phyloP scores from a whole-genome alignment of 2,888 invertebrate species.

The Alloplasta piceator region DNA sequence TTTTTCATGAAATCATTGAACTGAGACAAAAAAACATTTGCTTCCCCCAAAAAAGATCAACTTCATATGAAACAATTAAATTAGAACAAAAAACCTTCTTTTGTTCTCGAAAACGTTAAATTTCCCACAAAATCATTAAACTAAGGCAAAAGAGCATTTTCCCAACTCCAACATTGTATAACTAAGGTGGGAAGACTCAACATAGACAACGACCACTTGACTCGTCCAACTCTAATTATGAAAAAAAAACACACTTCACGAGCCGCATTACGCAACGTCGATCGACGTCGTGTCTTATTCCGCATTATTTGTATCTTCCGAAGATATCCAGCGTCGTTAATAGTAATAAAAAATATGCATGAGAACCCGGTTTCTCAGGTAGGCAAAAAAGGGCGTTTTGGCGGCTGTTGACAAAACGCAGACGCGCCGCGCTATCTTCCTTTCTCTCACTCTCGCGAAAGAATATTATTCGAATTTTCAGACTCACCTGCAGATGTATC shows the following conservation, averaged over 20 bases:
- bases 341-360: background rate
- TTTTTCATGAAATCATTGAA: background rate
- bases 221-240: conserved; percentile 37
- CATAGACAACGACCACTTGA: background rate
- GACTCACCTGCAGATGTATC: conserved; percentile 94
- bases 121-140: background rate
- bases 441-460: background rate
- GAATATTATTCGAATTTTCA: background rate
- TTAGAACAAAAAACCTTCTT: background rate
- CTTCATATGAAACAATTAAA: background rate
- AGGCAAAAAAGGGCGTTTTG: conserved; percentile 37
- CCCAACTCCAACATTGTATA: no score
- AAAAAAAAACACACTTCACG: conserved; percentile 27
- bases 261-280: conserved; percentile 50
- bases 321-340: background rate
- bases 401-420: conserved; percentile 36
- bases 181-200: background rate
- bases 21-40: background rate
- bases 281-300: conserved; percentile 20
- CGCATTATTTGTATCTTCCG: conserved; percentile 18
- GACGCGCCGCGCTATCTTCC: conserved; percentile 12
- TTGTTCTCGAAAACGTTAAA: background rate
- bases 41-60: background rate
- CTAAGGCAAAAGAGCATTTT: no score
- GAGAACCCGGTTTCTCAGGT: conserved; percentile 14